These are phyloP conservation scores for Halesus radiatus DNA, from an alignment of 1,140 invertebrate genomes.

Conservation along the genomic window DNA sequence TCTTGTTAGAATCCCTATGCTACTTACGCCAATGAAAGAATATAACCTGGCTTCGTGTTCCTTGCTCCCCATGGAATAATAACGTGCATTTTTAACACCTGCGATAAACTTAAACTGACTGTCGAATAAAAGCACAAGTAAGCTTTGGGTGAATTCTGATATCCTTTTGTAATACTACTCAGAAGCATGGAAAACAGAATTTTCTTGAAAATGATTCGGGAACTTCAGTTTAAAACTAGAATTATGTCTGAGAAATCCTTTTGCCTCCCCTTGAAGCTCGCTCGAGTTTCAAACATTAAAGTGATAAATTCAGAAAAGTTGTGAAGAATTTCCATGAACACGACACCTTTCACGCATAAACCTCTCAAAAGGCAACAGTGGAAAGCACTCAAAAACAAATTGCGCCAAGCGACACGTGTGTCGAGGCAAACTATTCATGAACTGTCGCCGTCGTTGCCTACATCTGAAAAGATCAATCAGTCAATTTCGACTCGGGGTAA, in stretches of 20 bases:
- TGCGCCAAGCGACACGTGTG: constrained; percentile 16
- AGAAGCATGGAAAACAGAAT: no score
- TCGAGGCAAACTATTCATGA: constrained; percentile 18
- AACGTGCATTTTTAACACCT: no score
- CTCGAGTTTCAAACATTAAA: constrained; percentile 25
- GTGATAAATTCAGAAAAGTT: constrained; percentile 35
- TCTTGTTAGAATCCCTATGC: no score
- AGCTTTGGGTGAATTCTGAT: background rate
- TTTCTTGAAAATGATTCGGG: background rate
- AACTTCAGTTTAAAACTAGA: background rate
- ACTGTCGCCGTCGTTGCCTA: background rate
- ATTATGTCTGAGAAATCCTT: constrained; percentile 1
- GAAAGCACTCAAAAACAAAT: constrained; percentile 37
- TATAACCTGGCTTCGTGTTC: no score
- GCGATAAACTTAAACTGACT: no score
- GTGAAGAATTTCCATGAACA: constrained; percentile 34
- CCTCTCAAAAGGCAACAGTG: constrained; percentile 31
- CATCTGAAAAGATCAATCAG: constrained; percentile 11
- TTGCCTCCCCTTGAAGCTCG: background rate
- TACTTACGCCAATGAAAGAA: no score
- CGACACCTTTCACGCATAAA: constrained; percentile 21
- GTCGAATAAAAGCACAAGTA: no score
- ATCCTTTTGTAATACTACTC: no score
- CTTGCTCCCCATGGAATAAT: no score
- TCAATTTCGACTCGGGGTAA: constrained; percentile 6